Conservation (phyloP, 2,113 vertebrate species). For the Pycnonotus jocosus region DNA sequence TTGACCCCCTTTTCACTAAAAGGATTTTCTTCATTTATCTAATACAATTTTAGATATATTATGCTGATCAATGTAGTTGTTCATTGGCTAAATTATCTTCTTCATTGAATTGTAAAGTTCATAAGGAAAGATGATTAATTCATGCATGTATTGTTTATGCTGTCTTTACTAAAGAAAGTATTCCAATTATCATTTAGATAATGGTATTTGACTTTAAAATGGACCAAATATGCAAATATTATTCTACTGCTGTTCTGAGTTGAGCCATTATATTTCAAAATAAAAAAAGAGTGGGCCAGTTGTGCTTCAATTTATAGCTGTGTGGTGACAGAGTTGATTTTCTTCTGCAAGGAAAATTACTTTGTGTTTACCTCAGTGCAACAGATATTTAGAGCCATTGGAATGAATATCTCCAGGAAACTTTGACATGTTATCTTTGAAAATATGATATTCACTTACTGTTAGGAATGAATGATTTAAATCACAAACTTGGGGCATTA, state of each 20-base stretch:
- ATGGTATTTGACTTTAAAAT: conserved; percentile 13
- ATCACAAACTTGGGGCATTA: background rate
- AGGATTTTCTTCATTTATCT: background rate
- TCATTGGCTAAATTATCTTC: background rate
- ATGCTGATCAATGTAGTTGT: background rate
- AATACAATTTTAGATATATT: background rate
- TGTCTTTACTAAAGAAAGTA: background rate
- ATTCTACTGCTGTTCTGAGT: background rate
- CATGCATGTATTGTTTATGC: conserved; percentile 7
- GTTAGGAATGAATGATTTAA: background rate
- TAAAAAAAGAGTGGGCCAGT: background rate
- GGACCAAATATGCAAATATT: conserved; percentile 13
- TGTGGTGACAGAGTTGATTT: background rate
- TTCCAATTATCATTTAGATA: conserved; percentile 31
- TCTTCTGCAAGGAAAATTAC: background rate
- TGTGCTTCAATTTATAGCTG: background rate
- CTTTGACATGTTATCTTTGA: background rate
- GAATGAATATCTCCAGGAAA: conserved; percentile 22
- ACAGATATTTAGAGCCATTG: background rate
- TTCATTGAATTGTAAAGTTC: background rate
- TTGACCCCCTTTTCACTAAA: background rate
- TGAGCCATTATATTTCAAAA: background rate
- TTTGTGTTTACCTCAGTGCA: background rate
- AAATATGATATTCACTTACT: conserved; percentile 7
- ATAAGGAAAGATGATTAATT: conserved; percentile 17